These are phyloP conservation scores for Enteromius treurensis DNA, from an alignment of 2,797 vertebrate species.

Conservation along the genomic window DNA sequence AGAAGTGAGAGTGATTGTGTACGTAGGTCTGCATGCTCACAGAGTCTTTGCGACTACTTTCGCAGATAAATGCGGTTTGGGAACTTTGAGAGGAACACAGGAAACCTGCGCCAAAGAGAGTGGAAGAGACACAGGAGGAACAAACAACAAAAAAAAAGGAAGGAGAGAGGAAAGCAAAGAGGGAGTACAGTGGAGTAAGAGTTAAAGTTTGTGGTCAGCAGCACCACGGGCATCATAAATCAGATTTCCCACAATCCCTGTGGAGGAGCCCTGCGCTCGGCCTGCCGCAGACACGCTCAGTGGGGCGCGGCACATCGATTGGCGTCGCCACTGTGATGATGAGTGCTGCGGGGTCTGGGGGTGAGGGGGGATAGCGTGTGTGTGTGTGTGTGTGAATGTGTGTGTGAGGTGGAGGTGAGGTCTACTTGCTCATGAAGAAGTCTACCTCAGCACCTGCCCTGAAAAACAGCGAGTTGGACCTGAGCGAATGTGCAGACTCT, in stretches of 20 bases:
- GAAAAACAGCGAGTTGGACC: conserved; percentile 73
- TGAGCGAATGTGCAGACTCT: conserved; percentile 75
- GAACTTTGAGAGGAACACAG: conserved; percentile 13
- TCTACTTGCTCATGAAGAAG: conserved; percentile 67
- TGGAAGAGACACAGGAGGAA: conserved; percentile 53
- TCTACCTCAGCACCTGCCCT: conserved; percentile 80
- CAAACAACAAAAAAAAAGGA: conserved; percentile 1
- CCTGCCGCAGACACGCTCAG: conserved; percentile 81
- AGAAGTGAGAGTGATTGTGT: conserved; percentile 16
- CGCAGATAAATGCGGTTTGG: background rate
- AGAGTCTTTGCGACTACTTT: background rate
- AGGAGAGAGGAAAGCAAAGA: conserved; percentile 55
- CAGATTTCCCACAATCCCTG: conserved; percentile 86
- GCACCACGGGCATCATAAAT: conserved; percentile 82
- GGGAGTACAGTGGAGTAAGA: conserved; percentile 55
- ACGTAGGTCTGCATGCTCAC: background rate
- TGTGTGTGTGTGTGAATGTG: conserved; percentile 45
- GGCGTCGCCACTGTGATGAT: conserved; percentile 78
- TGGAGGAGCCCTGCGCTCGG: conserved; percentile 78
- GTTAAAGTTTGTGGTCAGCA: conserved; percentile 82
- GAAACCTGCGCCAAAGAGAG: background rate
- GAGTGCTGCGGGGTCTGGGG: conserved; percentile 77
- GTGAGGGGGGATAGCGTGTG: conserved; percentile 42
- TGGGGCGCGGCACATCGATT: conserved; percentile 83
- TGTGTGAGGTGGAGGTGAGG: conserved; percentile 24